Evolutionary conservation across 1,140 invertebrate species (phyloP).

Genomic region (Magallana ariakensis): DNA sequence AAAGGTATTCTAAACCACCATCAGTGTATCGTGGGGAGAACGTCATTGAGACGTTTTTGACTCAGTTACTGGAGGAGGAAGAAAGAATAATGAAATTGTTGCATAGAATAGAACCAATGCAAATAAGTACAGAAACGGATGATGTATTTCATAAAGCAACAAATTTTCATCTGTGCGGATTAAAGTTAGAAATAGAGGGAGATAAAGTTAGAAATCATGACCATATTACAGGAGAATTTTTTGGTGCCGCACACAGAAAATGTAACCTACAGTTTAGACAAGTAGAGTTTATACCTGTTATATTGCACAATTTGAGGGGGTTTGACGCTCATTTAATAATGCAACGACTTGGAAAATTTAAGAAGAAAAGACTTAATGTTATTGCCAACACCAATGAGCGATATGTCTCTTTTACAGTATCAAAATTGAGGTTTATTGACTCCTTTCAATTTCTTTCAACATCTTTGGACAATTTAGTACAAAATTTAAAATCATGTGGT

Average conservation of each 20-base stretch:
- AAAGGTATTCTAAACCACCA: slow-evolving; percentile 43
- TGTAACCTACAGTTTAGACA: slow-evolving; percentile 24
- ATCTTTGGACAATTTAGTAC: slow-evolving; percentile 65
- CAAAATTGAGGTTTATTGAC: slow-evolving; percentile 39
- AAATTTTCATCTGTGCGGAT: not conserved
- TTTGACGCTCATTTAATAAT: slow-evolving; percentile 40
- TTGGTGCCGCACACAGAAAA: slow-evolving; percentile 45
- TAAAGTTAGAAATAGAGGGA: no score
- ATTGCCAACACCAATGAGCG: slow-evolving; percentile 47
- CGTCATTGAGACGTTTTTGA: slow-evolving; percentile 21
- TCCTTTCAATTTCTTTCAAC: slow-evolving; percentile 38
- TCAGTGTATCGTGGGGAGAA: slow-evolving; percentile 40
- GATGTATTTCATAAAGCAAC: not conserved
- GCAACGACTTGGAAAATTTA: slow-evolving; percentile 30
- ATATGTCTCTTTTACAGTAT: slow-evolving; percentile 43
- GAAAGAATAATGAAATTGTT: slow-evolving; percentile 10
- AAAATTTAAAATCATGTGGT: slow-evolving; percentile 19
- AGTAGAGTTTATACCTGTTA: slow-evolving; percentile 47
- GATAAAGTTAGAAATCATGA: slow-evolving; percentile 48
- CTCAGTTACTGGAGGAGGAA: slow-evolving; percentile 30
- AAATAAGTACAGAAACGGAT: not conserved
- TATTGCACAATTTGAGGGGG: slow-evolving; percentile 45
- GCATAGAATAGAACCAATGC: slow-evolving; percentile 16
- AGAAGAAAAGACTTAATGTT: slow-evolving; percentile 45
- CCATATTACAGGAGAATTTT: slow-evolving; percentile 40